Conservation (phyloP, 2,113 vertebrate genomes). For the Corythaixoides concolor region DNA sequence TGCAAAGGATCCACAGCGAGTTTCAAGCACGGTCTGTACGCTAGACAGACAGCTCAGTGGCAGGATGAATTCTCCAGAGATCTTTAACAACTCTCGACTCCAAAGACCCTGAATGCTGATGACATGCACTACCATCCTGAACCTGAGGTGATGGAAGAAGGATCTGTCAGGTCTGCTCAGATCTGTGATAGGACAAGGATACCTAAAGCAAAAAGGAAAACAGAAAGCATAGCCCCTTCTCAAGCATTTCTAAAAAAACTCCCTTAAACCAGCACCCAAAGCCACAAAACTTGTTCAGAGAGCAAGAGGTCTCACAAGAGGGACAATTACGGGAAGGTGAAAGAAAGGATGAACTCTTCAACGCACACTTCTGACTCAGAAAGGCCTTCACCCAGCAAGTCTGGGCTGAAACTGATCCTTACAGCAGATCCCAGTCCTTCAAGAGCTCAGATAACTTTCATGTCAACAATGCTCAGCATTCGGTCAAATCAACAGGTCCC, state of each 20-base stretch:
- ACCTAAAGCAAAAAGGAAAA: not conserved
- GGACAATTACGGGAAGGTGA: not conserved
- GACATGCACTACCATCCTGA: not conserved
- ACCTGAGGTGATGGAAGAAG: not conserved
- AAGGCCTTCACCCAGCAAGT: not conserved
- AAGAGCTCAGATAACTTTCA: not conserved
- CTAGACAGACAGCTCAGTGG: not conserved
- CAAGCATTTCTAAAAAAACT: not conserved
- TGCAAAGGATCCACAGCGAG: not conserved
- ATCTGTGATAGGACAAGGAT: not conserved
- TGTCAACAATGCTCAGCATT: not conserved
- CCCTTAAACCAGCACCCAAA: not conserved
- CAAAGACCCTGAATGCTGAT: not conserved
- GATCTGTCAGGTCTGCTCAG: not conserved
- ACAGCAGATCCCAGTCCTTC: not conserved
- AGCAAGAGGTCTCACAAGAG: not conserved
- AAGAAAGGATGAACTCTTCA: conserved; percentile 17
- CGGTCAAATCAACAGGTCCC: not conserved
- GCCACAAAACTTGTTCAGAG: not conserved
- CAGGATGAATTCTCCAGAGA: not conserved
- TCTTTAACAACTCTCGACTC: not conserved
- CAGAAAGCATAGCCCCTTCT: not conserved
- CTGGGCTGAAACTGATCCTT: not conserved
- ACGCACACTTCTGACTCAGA: not conserved
- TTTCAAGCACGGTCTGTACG: not conserved